phyloP scores from a whole-genome alignment of 2,888 invertebrate species.

The Erebia epiphron region DNA sequence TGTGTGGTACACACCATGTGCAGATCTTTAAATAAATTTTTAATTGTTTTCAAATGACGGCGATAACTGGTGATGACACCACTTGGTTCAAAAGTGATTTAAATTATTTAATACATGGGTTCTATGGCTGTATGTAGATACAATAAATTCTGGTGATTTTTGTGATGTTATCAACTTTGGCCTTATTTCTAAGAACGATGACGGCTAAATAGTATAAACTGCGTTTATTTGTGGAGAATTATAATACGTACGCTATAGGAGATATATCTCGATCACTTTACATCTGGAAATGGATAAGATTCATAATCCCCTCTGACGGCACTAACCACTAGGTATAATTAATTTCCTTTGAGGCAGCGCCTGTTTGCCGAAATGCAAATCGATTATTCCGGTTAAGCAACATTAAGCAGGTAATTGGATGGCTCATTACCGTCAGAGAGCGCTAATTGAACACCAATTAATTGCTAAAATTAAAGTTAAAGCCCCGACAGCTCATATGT shows the following conservation, averaged over 20 bases:
- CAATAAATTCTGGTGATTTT: no score
- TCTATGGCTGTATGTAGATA: no score
- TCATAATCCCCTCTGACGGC: slow-evolving; percentile 2
- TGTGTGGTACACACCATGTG: no score
- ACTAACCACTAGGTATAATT: not conserved
- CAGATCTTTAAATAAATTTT: no score
- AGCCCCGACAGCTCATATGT: not conserved
- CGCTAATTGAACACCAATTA: slow-evolving; percentile 5
- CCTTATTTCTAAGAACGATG: no score
- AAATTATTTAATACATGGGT: no score
- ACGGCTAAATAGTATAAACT: no score
- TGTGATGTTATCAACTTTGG: no score
- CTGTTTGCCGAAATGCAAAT: slow-evolving; percentile 1
- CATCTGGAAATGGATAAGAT: not conserved
- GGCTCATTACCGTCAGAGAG: slow-evolving; percentile 1
- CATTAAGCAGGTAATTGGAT: slow-evolving; percentile 5
- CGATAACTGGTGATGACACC: no score
- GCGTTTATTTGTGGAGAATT: not conserved
- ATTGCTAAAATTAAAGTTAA: not conserved
- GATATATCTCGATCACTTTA: not conserved
- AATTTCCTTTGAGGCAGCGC: slow-evolving; percentile 8
- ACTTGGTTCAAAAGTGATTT: no score
- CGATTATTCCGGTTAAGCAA: slow-evolving; percentile 14
- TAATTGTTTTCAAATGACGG: no score
- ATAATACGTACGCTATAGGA: no score